Percentiles rank a stretch among this genome's conserved stretches.
phyloP scores from a whole-genome alignment of 1,140 invertebrate genomes.

The Melanaphis sacchari region DNA sequence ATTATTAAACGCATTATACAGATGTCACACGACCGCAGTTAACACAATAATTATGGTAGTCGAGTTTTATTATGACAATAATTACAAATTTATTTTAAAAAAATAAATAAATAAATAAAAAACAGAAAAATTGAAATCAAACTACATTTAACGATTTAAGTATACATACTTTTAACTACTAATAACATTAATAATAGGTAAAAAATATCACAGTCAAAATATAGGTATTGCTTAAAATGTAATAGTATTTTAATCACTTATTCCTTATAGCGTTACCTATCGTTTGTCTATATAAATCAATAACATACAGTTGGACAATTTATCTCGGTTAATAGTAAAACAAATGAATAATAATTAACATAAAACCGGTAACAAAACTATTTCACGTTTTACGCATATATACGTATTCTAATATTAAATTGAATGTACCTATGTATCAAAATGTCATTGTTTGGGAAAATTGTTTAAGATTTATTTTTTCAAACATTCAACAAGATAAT shows the following conservation, averaged over 20 bases:
- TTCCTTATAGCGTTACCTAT: background rate
- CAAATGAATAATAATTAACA: background rate
- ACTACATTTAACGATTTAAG: background rate
- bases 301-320: background rate
- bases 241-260: conserved; percentile 20
- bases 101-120: background rate
- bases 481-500: background rate
- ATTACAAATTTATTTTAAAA: background rate
- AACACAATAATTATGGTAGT: background rate
- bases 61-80: background rate
- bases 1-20: background rate
- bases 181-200: conserved; percentile 5
- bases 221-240: conserved; percentile 25
- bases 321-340: background rate
- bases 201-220: conserved; percentile 36
- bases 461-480: conserved; percentile 1
- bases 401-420: background rate
- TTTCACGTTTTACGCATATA: background rate
- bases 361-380: background rate
- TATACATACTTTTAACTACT: background rate
- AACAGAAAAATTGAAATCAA: background rate
- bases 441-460: background rate
- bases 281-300: conserved; percentile 1
- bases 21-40: background rate
- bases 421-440: background rate